Evolutionary conservation across 30 jellyfish, hydroid and myxozoan genomes (phyloP).

Genomic region (Nemopilema nomurai): DNA sequence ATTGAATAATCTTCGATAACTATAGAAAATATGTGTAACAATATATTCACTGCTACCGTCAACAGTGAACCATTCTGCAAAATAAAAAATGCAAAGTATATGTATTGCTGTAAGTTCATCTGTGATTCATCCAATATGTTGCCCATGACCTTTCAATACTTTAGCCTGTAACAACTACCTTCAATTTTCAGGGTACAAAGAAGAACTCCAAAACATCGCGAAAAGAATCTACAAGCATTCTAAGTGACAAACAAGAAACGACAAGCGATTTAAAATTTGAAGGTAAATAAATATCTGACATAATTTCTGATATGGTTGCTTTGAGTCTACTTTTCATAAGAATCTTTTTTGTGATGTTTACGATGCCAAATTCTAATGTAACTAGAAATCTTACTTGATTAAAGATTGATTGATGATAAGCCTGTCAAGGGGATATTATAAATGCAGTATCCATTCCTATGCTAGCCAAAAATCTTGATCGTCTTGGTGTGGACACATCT

Average conservation of each 20-base stretch:
- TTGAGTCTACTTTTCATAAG: not conserved
- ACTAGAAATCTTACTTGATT: too few relatives aligned
- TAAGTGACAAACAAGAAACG: not conserved
- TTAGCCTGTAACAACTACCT: too few relatives aligned
- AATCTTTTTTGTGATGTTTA: too few relatives aligned
- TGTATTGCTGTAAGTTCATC: too few relatives aligned
- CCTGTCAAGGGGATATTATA: not conserved
- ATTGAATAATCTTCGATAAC: too few relatives aligned
- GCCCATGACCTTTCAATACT: too few relatives aligned
- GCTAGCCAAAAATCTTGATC: not conserved
- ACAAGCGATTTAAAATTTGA: not conserved
- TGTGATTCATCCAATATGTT: too few relatives aligned
- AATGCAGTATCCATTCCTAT: not conserved
- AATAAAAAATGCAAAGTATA: too few relatives aligned
- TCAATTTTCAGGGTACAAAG: not conserved
- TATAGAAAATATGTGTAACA: too few relatives aligned
- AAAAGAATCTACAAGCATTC: not conserved
- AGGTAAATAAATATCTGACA: not conserved
- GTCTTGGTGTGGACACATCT: not conserved
- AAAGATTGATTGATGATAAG: not conserved
- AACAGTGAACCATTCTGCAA: too few relatives aligned
- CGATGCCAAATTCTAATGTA: too few relatives aligned
- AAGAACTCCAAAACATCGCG: not conserved
- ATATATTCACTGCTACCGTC: too few relatives aligned
- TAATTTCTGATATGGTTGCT: not conserved